Percentiles rank a stretch among this genome's conserved stretches.
Conservation (phyloP, 2,113 vertebrate genomes). For the Phyllostomus discolor region DNA sequence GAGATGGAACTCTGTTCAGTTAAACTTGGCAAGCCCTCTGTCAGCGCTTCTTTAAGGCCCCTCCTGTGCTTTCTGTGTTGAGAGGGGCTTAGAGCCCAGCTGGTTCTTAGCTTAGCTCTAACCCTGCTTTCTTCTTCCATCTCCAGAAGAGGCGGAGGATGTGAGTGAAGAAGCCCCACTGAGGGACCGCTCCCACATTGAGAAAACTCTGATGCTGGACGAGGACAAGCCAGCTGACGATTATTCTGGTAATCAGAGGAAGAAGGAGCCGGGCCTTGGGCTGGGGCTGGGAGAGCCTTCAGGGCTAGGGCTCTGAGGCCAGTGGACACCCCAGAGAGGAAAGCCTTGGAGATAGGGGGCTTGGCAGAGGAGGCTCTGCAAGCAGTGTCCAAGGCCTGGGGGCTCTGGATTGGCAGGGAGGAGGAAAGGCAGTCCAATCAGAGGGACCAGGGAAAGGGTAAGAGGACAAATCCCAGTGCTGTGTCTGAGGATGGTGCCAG, state of each 20-base stretch:
- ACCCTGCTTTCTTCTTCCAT: slow-evolving; percentile 42
- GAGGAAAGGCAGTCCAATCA: neutral
- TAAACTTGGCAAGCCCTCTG: neutral
- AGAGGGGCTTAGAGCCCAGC: neutral
- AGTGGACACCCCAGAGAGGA: neutral
- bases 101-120: neutral
- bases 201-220: slow-evolving; percentile 91
- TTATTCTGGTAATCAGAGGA: slow-evolving; percentile 85
- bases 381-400: neutral
- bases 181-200: slow-evolving; percentile 95
- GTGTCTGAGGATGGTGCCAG: neutral
- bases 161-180: slow-evolving; percentile 75
- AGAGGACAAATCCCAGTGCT: neutral
- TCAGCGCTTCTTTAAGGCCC: neutral
- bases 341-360: neutral
- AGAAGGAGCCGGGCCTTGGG: fast-evolving
- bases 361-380: neutral
- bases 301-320: neutral
- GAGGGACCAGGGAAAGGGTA: too few relatives aligned
- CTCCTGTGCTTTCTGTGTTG: neutral
- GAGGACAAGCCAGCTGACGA: slow-evolving; percentile 91
- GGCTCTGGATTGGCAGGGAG: neutral
- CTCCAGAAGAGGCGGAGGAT: slow-evolving; percentile 87
- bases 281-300: neutral
- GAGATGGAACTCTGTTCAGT: neutral